Percentiles rank a stretch among this genome's conserved stretches.
Conservation (phyloP, 2,113 vertebrate genomes). For the Catharus bicknelli region DNA sequence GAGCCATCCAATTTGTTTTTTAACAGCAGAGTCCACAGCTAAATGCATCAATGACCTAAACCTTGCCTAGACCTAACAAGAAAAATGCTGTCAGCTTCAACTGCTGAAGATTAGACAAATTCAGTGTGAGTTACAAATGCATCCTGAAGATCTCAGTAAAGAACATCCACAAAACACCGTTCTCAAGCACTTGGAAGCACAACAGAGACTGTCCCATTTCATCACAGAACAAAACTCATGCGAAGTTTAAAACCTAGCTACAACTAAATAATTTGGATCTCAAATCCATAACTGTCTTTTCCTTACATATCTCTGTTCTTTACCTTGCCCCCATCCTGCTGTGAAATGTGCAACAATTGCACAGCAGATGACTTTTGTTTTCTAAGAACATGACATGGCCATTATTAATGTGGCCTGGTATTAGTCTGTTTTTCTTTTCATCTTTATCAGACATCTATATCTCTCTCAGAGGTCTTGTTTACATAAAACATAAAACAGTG, state of each 20-base stretch:
- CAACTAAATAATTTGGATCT: neutral
- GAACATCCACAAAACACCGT: neutral
- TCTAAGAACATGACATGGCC: conserved; percentile 65
- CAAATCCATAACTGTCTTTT: neutral
- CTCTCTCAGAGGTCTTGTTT: conserved; percentile 78
- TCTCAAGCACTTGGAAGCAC: neutral
- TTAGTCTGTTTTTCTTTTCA: conserved; percentile 74
- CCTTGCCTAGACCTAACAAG: neutral
- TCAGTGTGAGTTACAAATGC: neutral
- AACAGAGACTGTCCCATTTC: neutral
- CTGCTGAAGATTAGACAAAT: neutral
- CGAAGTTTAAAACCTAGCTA: neutral
- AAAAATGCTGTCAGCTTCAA: neutral
- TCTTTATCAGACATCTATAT: conserved; percentile 76
- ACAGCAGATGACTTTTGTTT: conserved; percentile 57
- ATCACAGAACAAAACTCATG: neutral
- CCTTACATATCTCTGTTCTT: neutral
- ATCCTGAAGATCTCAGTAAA: neutral
- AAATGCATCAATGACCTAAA: neutral
- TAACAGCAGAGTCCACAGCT: neutral
- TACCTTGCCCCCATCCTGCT: conserved; percentile 16
- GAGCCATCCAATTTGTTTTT: neutral
- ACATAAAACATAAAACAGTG: conserved; percentile 79
- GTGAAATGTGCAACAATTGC: conserved; percentile 58
- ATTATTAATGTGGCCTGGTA: conserved; percentile 71